Evolutionary conservation across 2,113 vertebrate genomes (phyloP).

Genomic region (Psittacus erithacus): DNA sequence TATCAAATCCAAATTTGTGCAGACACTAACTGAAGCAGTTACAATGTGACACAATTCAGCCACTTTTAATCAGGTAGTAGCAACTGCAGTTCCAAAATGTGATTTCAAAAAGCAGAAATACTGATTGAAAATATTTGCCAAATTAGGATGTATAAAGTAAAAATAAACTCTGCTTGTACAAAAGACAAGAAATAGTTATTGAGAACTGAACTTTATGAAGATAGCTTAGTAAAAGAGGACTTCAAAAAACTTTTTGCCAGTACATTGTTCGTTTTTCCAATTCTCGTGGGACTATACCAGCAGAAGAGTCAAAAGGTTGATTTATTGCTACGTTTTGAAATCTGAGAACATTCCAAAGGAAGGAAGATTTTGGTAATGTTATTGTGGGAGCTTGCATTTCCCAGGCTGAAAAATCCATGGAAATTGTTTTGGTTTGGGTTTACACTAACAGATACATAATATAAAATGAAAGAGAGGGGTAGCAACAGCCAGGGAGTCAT

Average conservation of each 20-base stretch:
- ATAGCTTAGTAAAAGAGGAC: background rate
- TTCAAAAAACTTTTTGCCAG: background rate
- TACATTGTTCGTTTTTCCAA: conserved; percentile 27
- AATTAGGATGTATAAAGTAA: background rate
- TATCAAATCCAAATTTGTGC: background rate
- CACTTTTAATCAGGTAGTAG: background rate
- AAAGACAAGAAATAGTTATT: background rate
- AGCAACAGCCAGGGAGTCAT: background rate
- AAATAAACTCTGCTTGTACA: background rate
- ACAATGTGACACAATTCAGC: background rate
- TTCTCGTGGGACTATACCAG: conserved; percentile 49
- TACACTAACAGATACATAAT: background rate
- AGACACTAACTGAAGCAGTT: background rate
- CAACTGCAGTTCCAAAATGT: background rate
- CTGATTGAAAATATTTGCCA: background rate
- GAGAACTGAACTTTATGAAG: conserved; percentile 1
- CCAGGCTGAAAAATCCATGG: conserved; percentile 27
- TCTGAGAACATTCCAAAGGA: conserved; percentile 65
- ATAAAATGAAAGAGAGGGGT: conserved; percentile 14
- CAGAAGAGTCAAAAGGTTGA: conserved; percentile 65
- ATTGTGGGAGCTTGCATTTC: conserved; percentile 42
- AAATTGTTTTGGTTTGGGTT: background rate
- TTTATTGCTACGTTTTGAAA: conserved; percentile 61
- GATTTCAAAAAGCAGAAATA: background rate
- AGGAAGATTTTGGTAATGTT: conserved; percentile 40